Conservation (phyloP, 2,113 vertebrate species). For the Scophthalmus maximus region DNA sequence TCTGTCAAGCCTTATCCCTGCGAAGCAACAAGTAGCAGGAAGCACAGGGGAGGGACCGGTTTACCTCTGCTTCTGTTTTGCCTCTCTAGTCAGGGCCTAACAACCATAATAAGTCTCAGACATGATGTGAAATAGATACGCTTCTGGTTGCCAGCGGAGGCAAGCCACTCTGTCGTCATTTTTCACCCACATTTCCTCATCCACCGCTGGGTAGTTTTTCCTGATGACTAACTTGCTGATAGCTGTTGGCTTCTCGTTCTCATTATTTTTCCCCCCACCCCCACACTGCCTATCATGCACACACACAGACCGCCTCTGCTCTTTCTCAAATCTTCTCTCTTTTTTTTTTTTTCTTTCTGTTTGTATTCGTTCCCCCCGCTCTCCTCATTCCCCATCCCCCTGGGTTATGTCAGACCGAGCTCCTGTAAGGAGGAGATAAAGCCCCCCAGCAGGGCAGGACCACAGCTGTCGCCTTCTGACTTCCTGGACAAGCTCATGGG, state of each 20-base stretch:
- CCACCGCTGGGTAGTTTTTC: constrained; percentile 44
- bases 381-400: constrained; percentile 23
- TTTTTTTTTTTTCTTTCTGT: constrained; percentile 15
- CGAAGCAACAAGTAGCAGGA: constrained; percentile 46
- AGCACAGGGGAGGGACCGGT: constrained; percentile 41
- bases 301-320: constrained; percentile 20
- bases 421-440: constrained; percentile 91
- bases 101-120: constrained; percentile 55
- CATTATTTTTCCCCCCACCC: constrained; percentile 36
- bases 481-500: constrained; percentile 98
- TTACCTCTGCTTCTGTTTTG: constrained; percentile 48
- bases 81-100: constrained; percentile 34
- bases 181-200: constrained; percentile 57
- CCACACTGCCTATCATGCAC: constrained; percentile 37
- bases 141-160: constrained; percentile 55
- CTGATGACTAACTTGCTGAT: constrained; percentile 60
- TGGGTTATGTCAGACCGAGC: constrained; percentile 83
- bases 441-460: constrained; percentile 77
- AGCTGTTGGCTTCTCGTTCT: constrained; percentile 41
- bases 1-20: constrained; percentile 63
- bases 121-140: constrained; percentile 56
- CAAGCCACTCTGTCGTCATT: constrained; percentile 41
- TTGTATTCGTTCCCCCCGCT: constrained; percentile 19
- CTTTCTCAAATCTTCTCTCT: constrained; percentile 39
- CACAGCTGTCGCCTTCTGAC: constrained; percentile 91